Evolutionary conservation across 2,797 vertebrate species (phyloP), one percentile per base, ranked within the genome.

Genomic region (Arctocebus calabarensis): DNA sequence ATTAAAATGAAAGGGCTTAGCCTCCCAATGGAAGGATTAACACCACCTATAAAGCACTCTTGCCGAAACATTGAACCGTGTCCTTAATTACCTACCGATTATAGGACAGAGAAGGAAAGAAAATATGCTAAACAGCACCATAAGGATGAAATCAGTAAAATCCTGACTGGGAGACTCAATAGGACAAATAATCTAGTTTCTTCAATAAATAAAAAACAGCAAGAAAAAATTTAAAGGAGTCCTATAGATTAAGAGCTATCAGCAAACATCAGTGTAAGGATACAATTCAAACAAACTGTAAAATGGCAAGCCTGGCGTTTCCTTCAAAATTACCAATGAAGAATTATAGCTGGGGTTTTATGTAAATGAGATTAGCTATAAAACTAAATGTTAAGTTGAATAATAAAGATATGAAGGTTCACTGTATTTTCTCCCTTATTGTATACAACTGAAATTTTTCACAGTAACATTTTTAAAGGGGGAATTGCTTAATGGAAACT

Each of bases 261-360:
- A 89, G 89, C 34, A 6, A 92, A 81, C 0, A 81, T 23, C n/a
- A 77, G 77, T 70, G 45, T 77, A 77, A 48, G 11, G 11, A 62
- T 89, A 75, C 25, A 55, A 92, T 43, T 89, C 32, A 91, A 91
- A 71, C 7, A 74, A 84, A 96, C 12, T 75, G 7, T 52, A 71
- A 91, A 75, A 89, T 34, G 9, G 64, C 70, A 40, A 43, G 16
- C 23, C 55, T 74, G 37, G 20, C 5, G 86, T 83, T 48, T 62
- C 32, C 93, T 82, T 71, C 55, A 96, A 90, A 90, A 84, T 85
- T 78, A 86, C 17, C 71, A 52, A 2, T 55, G 45, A 77, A 68
- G 6, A 32, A 14, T n/a, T 68, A 22, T 11, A 84, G 7, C 62
- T 59, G 2, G 9, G 9, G 16, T 40, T n/a, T 61, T 11, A 82